A percentile compares a stretch with the other conserved stretches of the same genome.
Conservation (phyloP, 1,140 invertebrate genomes). For the Nasonia vitripennis region DNA sequence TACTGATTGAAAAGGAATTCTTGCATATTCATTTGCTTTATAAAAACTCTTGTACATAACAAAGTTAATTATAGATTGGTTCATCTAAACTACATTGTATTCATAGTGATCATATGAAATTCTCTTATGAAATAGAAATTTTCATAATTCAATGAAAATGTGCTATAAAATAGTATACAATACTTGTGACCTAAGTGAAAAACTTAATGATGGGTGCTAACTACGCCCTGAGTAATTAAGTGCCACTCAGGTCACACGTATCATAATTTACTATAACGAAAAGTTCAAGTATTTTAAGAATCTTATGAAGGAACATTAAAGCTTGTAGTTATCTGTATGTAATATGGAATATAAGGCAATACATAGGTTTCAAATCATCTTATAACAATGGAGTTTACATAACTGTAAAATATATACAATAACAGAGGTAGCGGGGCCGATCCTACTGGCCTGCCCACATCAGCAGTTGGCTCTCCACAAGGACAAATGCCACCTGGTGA, state of each 20-base stretch:
- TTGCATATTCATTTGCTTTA: neutral
- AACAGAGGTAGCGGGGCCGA: slow-evolving; percentile 87
- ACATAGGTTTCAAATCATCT: neutral
- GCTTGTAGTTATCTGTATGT: too few species aligned
- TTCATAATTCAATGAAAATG: too few species aligned
- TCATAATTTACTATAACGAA: too few species aligned
- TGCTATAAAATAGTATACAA: too few species aligned
- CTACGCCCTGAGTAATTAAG: too few species aligned
- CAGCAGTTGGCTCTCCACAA: slow-evolving; percentile 78
- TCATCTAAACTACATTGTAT: neutral
- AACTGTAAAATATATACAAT: slow-evolving; percentile 50
- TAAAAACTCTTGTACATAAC: neutral
- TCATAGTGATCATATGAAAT: neutral
- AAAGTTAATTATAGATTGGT: neutral
- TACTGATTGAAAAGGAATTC: neutral
- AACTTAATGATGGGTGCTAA: too few species aligned
- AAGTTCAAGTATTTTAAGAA: too few species aligned
- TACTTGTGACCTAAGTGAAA: too few species aligned
- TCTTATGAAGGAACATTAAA: too few species aligned
- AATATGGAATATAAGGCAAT: neutral
- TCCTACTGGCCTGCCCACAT: slow-evolving; percentile 86
- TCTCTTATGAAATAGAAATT: too few species aligned
- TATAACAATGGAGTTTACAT: slow-evolving; percentile 7
- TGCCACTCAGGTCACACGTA: too few species aligned
- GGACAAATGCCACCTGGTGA: slow-evolving; percentile 79